Percentiles rank a stretch among this genome's conserved stretches.
phyloP scores from a whole-genome alignment of 2,113 vertebrate genomes.

The Phalacrocorax brasilianus region DNA sequence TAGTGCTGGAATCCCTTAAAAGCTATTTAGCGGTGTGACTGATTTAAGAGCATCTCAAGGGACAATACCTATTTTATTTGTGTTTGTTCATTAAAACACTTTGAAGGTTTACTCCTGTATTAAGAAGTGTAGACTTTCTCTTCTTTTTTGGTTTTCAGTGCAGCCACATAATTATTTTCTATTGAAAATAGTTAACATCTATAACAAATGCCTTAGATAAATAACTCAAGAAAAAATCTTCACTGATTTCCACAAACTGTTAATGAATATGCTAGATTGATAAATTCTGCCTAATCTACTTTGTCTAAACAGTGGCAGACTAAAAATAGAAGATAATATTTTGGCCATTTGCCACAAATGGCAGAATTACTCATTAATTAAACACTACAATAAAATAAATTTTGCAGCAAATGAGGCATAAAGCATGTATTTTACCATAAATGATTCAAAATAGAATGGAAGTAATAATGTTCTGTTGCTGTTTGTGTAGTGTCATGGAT shows the following conservation, averaged over 20 bases:
- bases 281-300: conserved; percentile 52
- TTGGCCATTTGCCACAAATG: conserved; percentile 66
- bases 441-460: conserved; percentile 54
- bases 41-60: conserved; percentile 46
- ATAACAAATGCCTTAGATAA: conserved; percentile 11
- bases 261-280: conserved; percentile 40
- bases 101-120: background rate
- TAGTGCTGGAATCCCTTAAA: conserved; percentile 44
- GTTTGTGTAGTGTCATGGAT: background rate
- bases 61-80: conserved; percentile 22
- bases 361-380: conserved; percentile 70
- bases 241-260: conserved; percentile 20
- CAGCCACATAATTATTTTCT: background rate
- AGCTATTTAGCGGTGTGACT: background rate
- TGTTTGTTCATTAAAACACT: conserved; percentile 29
- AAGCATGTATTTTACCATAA: conserved; percentile 56
- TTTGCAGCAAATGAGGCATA: conserved; percentile 70
- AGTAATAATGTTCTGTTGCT: conserved; percentile 29
- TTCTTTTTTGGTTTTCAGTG: background rate
- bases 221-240: conserved; percentile 48
- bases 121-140: background rate
- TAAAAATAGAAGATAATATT: conserved; percentile 57
- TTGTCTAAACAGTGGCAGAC: conserved; percentile 36
- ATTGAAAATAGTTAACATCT: conserved; percentile 32
- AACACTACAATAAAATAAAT: conserved; percentile 66